Percentiles rank a stretch among this genome's conserved stretches.
These are phyloP conservation scores for Poecilobothrus nobilitatus DNA, from an alignment of 2,888 invertebrate species.

Conservation along the genomic window DNA sequence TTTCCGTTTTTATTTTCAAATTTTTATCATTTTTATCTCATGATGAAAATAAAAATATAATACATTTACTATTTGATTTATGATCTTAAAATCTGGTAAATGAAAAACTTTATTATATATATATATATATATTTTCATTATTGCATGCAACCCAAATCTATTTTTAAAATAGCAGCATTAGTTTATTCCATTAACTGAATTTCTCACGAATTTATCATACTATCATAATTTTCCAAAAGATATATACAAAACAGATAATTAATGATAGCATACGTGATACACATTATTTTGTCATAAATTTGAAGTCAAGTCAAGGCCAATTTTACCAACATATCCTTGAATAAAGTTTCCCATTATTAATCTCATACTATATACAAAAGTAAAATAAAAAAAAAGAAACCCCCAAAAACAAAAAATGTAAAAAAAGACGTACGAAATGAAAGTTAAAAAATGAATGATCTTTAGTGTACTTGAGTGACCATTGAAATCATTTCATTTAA, in stretches of 20 bases:
- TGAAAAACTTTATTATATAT: too few relatives aligned
- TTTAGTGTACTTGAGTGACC: background rate
- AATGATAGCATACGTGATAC: background rate
- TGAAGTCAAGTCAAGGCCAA: background rate
- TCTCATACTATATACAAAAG: background rate
- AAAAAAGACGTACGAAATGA: background rate
- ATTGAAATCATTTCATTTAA: background rate
- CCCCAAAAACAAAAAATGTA: background rate
- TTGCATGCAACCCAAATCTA: too few relatives aligned
- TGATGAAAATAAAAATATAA: too few relatives aligned
- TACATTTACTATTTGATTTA: too few relatives aligned
- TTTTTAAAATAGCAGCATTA: too few relatives aligned
- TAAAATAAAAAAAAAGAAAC: background rate
- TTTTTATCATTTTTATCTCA: too few relatives aligned
- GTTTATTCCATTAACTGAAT: too few relatives aligned
- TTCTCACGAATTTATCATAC: too few relatives aligned
- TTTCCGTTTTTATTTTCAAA: too few relatives aligned
- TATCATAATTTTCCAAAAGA: too few relatives aligned
- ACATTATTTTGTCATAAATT: conserved; percentile 2
- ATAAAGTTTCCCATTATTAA: background rate
- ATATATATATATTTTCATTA: too few relatives aligned
- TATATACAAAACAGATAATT: background rate
- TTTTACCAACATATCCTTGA: background rate
- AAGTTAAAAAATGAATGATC: background rate
- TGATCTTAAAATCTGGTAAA: too few relatives aligned